Evolutionary conservation across 2,113 vertebrate genomes (phyloP).

Genomic region (Nansenia antarctica): DNA sequence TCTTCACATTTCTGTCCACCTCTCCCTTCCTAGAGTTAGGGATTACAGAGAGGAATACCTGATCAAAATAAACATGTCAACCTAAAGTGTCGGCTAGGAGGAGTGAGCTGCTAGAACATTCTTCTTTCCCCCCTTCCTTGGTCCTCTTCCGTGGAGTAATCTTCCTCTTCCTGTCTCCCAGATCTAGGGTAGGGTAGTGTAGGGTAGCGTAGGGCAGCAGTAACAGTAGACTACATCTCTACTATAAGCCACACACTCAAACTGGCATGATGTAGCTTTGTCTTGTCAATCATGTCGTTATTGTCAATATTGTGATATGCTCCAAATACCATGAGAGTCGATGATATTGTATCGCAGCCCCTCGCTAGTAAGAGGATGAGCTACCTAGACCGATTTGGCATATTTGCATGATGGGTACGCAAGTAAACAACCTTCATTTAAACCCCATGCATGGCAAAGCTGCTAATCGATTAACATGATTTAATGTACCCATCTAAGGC

Average conservation of each 20-base stretch:
- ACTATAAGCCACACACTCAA: neutral
- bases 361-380: slow-evolving; percentile 52
- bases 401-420: slow-evolving; percentile 62
- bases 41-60: neutral
- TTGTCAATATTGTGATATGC: no score
- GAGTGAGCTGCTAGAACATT: no score
- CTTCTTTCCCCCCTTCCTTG: no score
- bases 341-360: no score
- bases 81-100: neutral
- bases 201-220: neutral
- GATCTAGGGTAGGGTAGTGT: no score
- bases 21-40: no score
- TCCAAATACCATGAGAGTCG: no score
- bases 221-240: neutral
- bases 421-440: slow-evolving; percentile 74
- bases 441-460: slow-evolving; percentile 57
- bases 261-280: slow-evolving; percentile 62
- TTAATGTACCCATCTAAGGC: slow-evolving; percentile 57
- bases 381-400: slow-evolving; percentile 43
- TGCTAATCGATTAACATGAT: slow-evolving; percentile 72
- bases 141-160: no score
- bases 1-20: neutral
- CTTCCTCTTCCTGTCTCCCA: neutral
- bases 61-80: no score
- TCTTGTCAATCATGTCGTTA: slow-evolving; percentile 22